These are phyloP conservation scores for Camponotus fellah DNA, from an alignment of 2,888 invertebrate species.

Conservation along the genomic window DNA sequence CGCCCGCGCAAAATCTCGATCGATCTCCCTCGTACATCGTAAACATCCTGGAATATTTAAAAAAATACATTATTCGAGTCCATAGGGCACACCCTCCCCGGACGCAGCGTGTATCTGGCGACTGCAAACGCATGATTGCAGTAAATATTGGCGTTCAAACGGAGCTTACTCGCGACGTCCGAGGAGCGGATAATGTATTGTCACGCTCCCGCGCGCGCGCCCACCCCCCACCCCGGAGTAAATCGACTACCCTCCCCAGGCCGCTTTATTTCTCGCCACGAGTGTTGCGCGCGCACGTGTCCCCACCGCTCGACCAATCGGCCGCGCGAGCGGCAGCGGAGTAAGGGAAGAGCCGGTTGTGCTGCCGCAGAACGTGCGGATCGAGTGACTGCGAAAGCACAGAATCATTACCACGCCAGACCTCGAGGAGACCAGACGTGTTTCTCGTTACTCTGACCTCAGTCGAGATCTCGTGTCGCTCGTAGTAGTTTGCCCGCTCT, in stretches of 20 bases:
- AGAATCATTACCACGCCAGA: conserved; percentile 85
- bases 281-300: conserved; percentile 65
- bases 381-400: conserved; percentile 80
- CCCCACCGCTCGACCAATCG: conserved; percentile 57
- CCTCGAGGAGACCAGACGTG: conserved; percentile 85
- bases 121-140: conserved; percentile 47
- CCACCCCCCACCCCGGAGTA: conserved; percentile 22
- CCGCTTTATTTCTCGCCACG: conserved; percentile 47
- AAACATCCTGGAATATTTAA: background rate
- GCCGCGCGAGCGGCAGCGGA: conserved; percentile 61
- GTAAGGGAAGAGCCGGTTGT: conserved; percentile 65
- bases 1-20: background rate
- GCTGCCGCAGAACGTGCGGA: conserved; percentile 77
- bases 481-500: conserved; percentile 43
- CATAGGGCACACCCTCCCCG: background rate
- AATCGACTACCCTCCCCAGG: conserved; percentile 38
- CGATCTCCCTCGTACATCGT: background rate
- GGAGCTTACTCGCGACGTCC: conserved; percentile 38
- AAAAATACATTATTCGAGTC: background rate
- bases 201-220: conserved; percentile 25
- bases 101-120: conserved; percentile 18
- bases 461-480: conserved; percentile 80
- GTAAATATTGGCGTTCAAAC: conserved; percentile 49
- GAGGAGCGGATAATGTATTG: conserved; percentile 41
- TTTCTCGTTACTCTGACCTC: conserved; percentile 78